phyloP scores from a whole-genome alignment of 2,113 vertebrate species.

The Nesoenas mayeri region DNA sequence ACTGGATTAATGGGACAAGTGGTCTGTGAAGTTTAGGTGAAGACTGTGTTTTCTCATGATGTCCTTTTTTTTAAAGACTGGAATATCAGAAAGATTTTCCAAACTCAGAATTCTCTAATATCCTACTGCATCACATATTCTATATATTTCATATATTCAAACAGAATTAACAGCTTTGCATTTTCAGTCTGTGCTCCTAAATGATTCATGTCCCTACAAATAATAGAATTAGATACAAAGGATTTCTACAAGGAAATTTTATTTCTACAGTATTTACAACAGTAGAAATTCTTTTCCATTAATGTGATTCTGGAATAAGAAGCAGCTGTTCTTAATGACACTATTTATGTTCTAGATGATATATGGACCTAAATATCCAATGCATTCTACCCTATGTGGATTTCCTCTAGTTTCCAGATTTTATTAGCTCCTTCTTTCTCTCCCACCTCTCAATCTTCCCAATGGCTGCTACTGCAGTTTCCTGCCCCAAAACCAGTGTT shows the following conservation, averaged over 20 bases:
- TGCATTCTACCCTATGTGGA: background rate
- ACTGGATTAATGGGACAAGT: background rate
- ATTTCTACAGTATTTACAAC: background rate
- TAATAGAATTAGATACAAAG: background rate
- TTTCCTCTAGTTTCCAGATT: background rate
- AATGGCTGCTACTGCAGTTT: background rate
- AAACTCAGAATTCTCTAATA: background rate
- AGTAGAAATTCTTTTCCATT: background rate
- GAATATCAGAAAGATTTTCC: background rate
- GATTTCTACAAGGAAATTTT: background rate
- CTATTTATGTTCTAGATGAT: background rate
- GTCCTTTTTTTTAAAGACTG: background rate
- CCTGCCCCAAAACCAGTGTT: background rate
- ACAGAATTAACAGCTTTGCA: background rate
- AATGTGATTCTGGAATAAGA: background rate
- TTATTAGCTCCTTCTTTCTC: background rate
- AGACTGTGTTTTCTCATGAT: background rate
- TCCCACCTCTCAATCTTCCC: background rate
- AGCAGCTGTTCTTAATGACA: background rate
- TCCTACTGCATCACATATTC: background rate
- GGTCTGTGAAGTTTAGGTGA: background rate
- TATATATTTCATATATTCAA: background rate
- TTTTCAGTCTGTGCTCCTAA: background rate
- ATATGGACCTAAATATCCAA: background rate
- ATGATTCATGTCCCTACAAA: background rate